These are phyloP conservation scores for Drosophila guanche DNA, from an alignment of 1,140 invertebrate genomes.

Conservation along the genomic window DNA sequence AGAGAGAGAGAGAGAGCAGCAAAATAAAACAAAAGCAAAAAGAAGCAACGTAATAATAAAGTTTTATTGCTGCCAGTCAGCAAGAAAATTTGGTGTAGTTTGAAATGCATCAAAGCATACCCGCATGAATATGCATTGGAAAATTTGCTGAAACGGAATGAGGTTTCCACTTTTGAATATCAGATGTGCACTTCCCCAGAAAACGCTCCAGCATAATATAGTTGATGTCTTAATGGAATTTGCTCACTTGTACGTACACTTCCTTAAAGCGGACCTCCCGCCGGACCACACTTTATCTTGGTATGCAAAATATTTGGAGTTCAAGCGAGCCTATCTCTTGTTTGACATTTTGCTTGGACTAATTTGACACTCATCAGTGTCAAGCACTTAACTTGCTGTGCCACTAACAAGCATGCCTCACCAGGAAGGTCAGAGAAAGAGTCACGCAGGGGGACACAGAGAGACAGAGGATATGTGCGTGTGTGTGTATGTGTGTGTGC, in stretches of 20 bases:
- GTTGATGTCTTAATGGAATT: background rate
- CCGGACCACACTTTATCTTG: no score
- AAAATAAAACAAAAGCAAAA: constrained; percentile 35
- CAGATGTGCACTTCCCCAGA: background rate
- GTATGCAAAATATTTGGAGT: no score
- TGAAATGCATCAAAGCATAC: constrained; percentile 33
- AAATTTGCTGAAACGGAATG: constrained; percentile 28
- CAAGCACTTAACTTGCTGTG: background rate
- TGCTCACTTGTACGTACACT: background rate
- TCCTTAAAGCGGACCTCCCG: no score
- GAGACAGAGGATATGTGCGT: no score
- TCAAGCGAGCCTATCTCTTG: background rate
- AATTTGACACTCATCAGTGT: constrained; percentile 29
- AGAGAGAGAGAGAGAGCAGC: constrained; percentile 25
- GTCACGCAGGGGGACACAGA: no score
- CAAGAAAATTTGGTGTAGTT: constrained; percentile 28
- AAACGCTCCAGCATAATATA: background rate
- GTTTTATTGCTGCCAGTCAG: constrained; percentile 27
- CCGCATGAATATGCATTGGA: constrained; percentile 48
- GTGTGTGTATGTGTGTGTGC: no score
- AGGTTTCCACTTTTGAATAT: background rate
- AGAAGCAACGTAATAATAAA: background rate
- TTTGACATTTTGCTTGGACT: constrained; percentile 10
- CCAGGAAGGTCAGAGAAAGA: background rate
- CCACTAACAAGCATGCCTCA: background rate